phyloP scores from a whole-genome alignment of 2,888 invertebrate genomes.

The Esperia sulphurella region DNA sequence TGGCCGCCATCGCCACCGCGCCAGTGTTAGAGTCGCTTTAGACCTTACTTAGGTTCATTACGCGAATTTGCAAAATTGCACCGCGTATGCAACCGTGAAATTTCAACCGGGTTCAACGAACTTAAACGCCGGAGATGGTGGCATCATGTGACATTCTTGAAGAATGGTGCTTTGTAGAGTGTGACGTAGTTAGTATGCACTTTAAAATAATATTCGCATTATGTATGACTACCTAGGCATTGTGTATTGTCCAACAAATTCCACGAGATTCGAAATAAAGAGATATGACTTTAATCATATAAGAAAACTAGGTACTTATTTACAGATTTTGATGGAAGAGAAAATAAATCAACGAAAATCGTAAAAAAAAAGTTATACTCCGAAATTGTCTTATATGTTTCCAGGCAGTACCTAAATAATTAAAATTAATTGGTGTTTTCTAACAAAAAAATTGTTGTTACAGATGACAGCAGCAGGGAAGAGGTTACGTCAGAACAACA shows the following conservation, averaged over 20 bases:
- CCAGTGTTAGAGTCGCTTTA: neutral
- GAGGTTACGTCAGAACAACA: constrained; percentile 68
- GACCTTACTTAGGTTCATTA: neutral
- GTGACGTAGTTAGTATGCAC: neutral
- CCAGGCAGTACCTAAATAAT: too few relatives aligned
- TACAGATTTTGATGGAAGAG: too few relatives aligned
- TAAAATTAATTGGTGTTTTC: too few relatives aligned
- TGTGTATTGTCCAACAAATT: too few relatives aligned
- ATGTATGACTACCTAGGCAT: neutral
- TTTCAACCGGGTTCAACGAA: constrained; percentile 3
- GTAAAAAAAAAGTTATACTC: too few relatives aligned
- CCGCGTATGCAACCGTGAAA: constrained; percentile 7
- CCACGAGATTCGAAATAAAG: too few relatives aligned
- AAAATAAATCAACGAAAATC: too few relatives aligned
- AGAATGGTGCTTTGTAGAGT: neutral
- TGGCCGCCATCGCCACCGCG: too few relatives aligned
- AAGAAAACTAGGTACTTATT: too few relatives aligned
- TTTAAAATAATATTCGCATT: neutral
- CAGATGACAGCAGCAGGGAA: constrained; percentile 74
- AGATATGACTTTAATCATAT: too few relatives aligned
- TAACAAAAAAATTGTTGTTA: constrained; percentile 35
- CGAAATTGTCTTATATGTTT: too few relatives aligned
- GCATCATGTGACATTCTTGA: neutral
- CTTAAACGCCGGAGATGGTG: neutral
- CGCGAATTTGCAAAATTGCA: constrained; percentile 8